A percentile compares a stretch with the other conserved stretches of the same genome.
phyloP scores from a whole-genome alignment of 2,797 vertebrate genomes.

The Vespertilio murinus region DNA sequence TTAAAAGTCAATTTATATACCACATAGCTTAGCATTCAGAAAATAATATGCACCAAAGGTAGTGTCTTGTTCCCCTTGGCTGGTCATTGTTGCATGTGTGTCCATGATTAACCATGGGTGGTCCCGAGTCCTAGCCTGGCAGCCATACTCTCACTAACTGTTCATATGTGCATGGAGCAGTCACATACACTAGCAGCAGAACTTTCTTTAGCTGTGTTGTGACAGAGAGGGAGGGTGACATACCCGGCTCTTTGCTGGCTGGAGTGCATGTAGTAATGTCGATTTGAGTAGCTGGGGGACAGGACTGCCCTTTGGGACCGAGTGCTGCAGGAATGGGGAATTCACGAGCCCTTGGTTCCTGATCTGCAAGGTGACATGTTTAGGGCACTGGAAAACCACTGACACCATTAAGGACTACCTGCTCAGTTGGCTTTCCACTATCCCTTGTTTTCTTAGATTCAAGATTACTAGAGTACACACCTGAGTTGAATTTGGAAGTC shows the following conservation, averaged over 20 bases:
- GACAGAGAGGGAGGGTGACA: background rate
- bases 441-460: background rate
- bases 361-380: background rate
- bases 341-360: background rate
- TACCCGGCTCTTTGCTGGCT: background rate
- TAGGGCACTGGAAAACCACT: background rate
- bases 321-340: background rate
- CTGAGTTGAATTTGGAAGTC: background rate
- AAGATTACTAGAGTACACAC: background rate
- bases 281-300: background rate
- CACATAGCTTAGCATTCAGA: slow-evolving; percentile 98
- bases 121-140: slow-evolving; percentile 55
- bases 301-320: background rate
- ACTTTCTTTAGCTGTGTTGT: background rate
- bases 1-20: slow-evolving; percentile 97
- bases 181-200: slow-evolving; percentile 49
- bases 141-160: slow-evolving; percentile 86
- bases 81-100: slow-evolving; percentile 86
- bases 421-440: background rate
- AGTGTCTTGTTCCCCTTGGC: slow-evolving; percentile 89
- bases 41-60: slow-evolving; percentile 97
- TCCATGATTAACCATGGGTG: slow-evolving; percentile 84
- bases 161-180: slow-evolving; percentile 82
- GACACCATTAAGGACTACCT: background rate
- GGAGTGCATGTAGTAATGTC: slow-evolving; percentile 74